Base-by-base conservation (phyloP, 2,113 vertebrate genomes). In the Parus major region DNA sequence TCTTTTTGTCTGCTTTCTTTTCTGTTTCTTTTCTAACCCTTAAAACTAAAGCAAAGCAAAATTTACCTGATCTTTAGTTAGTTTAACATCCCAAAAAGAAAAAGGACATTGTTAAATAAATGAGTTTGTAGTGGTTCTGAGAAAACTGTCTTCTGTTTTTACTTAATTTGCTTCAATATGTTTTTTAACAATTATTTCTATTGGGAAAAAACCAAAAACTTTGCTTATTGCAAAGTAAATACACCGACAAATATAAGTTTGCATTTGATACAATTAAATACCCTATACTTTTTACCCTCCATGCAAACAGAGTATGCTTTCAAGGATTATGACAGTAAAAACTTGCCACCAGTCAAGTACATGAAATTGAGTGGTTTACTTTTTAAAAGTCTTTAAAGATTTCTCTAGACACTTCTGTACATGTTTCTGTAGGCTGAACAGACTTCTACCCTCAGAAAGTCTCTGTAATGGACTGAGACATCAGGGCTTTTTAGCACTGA, bases 141-240 rank as follows among this genome's bases (percentile, higher is more conserved):
- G 36, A 80, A 79, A 80, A 69, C 4, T 64, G 10, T 78, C 23
- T 79, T 70, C 44, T 88, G 15, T 53, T 75, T 23, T 35, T 85
- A 1, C 53, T 79, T 63, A 33, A 75, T 13, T 65, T 88, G 28
- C 15, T 69, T 90, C 28, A 68, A 7, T 42, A 41, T 44, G 4
- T 65, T 60, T 53, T 42, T 42, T 15, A 42, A 42, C 13, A 42
- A 31, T 68, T 56, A 46, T 82, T 91, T 85, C 57, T 25, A 5
- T 7, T 70, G 15, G 17, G 3, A 17, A 41, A 24, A 47, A 64
- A 2, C 0, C 10, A 33, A 33, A 73, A 39, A 4, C 0, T 1
- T 28, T 8, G 8, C 41, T 82, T 71, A 68, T 24, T 56, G 24
- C 20, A 76, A 33, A 56, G 20, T 75, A 49, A 91, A 79, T 53